Evolutionary conservation across 2,113 vertebrate genomes (phyloP), one percentile per base, ranked within the genome.

Genomic region (Gambusia holbrooki): DNA sequence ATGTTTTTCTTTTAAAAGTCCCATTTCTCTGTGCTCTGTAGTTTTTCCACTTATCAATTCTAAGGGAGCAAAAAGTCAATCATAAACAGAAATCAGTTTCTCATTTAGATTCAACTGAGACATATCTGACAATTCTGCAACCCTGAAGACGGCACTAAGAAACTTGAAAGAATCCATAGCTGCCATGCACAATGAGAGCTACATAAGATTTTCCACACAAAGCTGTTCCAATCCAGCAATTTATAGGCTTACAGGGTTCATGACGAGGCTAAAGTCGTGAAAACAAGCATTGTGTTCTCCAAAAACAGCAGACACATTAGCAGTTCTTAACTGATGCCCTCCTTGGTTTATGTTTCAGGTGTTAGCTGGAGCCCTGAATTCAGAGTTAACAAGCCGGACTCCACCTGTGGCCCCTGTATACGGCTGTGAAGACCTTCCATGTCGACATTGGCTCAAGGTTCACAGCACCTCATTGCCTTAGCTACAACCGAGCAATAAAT

Each of bases 141-240:
- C 83, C 88, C 87, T 89, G 85, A 88, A 89, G 84, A 89, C 81
- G 65, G 71, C 84, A 83, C 87, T 84, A 85, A 84, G 88, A 80
- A 85, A 86, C 69, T 73, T 77, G 77, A 82, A 81, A 76, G 82
- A 91, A 91, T 67, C 69, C 88, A 81, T 86, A 92, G 91, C 93
- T 93, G 92, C 90, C 86, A 86, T 77, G 85, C 88, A 93, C 88
- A 92, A 89, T 88, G 91, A 94, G 92, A 88, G 94, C 92, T 92
- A 90, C 94, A 90, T 94, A 90, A 89, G 69, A 78, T 15, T 71
- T 66, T 72, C 86, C 74, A 83, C 89, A 84, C 84, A 88, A 92
- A 91, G 88, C 88, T 77, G 72, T 85, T 87, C 72, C 48, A 51
- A 83, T 87, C 88, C 87, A 83, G 89, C 93, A 91, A 62, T 62